phyloP scores from a whole-genome alignment of 2,797 vertebrate genomes.

The Ispidina picta region DNA sequence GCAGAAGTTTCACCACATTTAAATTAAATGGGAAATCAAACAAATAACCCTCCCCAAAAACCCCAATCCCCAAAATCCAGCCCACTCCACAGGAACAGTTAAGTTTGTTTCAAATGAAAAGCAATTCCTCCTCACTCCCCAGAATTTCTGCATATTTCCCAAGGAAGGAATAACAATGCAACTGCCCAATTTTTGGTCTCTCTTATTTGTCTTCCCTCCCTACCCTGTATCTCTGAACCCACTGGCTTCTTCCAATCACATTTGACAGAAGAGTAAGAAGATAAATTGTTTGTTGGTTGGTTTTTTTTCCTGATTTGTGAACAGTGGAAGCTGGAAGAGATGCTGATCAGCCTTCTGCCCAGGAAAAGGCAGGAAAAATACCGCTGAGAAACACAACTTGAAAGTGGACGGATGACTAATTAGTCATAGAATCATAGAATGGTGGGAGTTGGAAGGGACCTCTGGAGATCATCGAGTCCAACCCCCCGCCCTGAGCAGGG shows the following conservation, averaged over 20 bases:
- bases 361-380: neutral
- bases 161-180: neutral
- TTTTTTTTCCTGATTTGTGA: constrained; percentile 6
- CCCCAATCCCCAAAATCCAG: neutral
- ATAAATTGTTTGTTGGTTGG: neutral
- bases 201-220: neutral
- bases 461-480: too few species aligned
- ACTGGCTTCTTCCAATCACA: neutral
- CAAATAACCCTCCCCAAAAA: neutral
- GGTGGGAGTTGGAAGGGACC: too few species aligned
- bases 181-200: neutral
- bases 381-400: neutral
- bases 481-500: too few species aligned
- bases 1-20: neutral
- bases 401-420: neutral
- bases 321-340: neutral
- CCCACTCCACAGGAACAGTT: neutral
- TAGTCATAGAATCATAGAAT: neutral
- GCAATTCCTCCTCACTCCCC: neutral
- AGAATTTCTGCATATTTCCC: neutral
- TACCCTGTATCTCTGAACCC: neutral
- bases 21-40: neutral
- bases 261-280: neutral
- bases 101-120: neutral
- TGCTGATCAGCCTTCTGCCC: neutral